A percentile compares a stretch with the other conserved stretches of the same genome.
Conservation (phyloP, 2,113 vertebrate genomes). For the Delphinus delphis region DNA sequence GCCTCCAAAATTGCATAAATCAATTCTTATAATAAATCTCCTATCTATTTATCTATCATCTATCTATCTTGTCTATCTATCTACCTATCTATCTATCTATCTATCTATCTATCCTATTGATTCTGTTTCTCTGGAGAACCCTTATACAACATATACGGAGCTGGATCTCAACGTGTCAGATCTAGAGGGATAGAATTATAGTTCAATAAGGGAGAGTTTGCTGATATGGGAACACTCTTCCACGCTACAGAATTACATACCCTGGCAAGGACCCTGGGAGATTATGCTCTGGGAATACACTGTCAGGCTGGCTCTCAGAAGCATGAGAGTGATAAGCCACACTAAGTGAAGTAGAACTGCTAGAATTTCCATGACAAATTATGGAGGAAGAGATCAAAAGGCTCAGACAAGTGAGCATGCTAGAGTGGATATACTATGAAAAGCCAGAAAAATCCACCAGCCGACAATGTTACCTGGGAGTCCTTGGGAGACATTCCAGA, state of each 20-base stretch:
- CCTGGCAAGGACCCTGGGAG: background rate
- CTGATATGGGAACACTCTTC: background rate
- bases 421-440: background rate
- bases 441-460: background rate
- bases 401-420: background rate
- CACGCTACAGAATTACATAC: background rate
- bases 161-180: background rate
- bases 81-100: no score
- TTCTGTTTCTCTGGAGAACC: background rate
- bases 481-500: background rate
- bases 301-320: background rate
- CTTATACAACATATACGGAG: background rate
- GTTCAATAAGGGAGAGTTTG: background rate
- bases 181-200: background rate
- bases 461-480: background rate
- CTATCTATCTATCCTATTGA: background rate
- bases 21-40: no score
- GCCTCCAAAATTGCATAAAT: background rate
- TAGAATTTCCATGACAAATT: background rate
- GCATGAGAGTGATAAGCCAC: background rate
- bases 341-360: background rate
- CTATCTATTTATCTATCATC: no score
- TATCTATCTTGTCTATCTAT: no score
- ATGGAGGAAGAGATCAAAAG: background rate
- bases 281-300: background rate